Percentiles rank a stretch among this genome's conserved stretches.
phyloP scores from a whole-genome alignment of 2,113 vertebrate genomes.

The Gobiocypris rarus region DNA sequence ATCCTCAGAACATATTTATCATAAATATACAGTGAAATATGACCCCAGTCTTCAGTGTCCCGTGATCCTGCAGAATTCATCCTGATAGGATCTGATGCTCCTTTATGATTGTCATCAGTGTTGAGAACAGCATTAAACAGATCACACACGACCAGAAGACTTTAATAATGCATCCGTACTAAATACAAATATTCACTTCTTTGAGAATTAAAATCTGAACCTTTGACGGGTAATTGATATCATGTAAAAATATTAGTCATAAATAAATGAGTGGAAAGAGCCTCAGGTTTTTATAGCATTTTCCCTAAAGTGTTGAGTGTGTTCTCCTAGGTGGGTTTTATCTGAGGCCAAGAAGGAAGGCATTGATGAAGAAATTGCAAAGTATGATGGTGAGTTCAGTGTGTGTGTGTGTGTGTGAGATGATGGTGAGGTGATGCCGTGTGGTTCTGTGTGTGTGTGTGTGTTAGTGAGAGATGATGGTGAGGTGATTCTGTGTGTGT shows the following conservation, averaged over 20 bases:
- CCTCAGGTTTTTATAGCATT: neutral
- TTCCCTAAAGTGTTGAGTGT: neutral
- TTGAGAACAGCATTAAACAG: neutral
- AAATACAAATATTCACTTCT: neutral
- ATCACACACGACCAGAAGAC: no score
- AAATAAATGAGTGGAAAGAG: neutral
- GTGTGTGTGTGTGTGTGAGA: no score
- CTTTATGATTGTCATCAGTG: neutral
- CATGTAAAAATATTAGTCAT: no score
- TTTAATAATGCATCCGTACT: neutral
- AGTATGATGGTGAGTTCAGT: slow-evolving; percentile 88
- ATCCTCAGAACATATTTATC: neutral
- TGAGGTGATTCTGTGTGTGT: no score
- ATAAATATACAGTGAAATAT: no score
- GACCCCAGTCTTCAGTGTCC: neutral
- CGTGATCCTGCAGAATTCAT: neutral
- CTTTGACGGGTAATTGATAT: neutral
- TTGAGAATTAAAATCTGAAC: neutral
- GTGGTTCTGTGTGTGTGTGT: no score
- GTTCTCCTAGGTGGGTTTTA: slow-evolving; percentile 84
- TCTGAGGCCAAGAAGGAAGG: slow-evolving; percentile 97
- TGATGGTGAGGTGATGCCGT: no score
- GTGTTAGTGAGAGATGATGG: no score
- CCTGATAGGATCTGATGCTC: neutral
- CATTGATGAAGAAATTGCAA: slow-evolving; percentile 94